These are phyloP conservation scores for Athetis lepigone DNA, from an alignment of 2,888 invertebrate species.

Conservation along the genomic window DNA sequence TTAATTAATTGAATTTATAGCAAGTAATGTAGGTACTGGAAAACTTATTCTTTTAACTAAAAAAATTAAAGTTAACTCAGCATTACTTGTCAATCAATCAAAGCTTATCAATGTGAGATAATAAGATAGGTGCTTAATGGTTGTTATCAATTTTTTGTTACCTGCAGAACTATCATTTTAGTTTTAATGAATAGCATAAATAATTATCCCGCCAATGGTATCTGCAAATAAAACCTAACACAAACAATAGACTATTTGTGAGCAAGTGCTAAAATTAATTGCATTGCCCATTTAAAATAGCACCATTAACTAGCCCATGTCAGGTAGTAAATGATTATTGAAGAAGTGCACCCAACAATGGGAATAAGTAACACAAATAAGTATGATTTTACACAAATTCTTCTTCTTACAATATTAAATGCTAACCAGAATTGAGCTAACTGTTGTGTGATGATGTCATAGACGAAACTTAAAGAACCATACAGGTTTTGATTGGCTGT, in stretches of 20 bases:
- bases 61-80: constrained; percentile 6
- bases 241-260: constrained; percentile 18
- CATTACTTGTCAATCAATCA: constrained; percentile 6
- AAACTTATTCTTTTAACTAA: constrained; percentile 12
- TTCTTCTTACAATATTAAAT: constrained; percentile 5
- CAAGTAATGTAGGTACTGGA: background rate
- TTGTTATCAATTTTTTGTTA: constrained; percentile 8
- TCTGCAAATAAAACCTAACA: constrained; percentile 2
- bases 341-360: background rate
- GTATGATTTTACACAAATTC: background rate
- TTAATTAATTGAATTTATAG: constrained; percentile 24
- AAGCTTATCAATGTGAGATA: background rate
- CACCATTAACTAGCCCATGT: constrained; percentile 16
- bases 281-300: background rate
- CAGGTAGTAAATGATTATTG: constrained; percentile 9
- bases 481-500: constrained; percentile 6
- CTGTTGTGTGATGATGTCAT: constrained; percentile 47
- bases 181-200: background rate
- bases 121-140: constrained; percentile 3
- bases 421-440: constrained; percentile 22
- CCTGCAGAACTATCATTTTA: constrained; percentile 4
- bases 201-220: background rate
- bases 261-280: constrained; percentile 14
- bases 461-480: background rate
- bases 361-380: background rate